Evolutionary conservation across 2,888 invertebrate species (phyloP).

Genomic region (Phortica magna): DNA sequence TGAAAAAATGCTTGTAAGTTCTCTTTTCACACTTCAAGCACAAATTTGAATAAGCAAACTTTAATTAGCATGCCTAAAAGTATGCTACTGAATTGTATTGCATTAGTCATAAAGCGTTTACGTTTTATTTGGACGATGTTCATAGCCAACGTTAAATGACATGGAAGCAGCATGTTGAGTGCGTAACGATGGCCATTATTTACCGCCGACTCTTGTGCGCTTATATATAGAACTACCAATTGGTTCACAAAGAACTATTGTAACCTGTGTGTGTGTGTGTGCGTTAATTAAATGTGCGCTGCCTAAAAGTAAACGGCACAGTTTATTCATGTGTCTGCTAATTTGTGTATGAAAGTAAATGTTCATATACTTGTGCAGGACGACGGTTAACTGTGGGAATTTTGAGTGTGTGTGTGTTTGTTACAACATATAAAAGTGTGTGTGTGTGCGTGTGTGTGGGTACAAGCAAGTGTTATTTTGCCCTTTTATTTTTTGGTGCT

Average conservation of each 20-base stretch:
- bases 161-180: constrained; percentile 25
- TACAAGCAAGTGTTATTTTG: too few species aligned
- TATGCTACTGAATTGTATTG: constrained; percentile 18
- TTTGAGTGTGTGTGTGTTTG: background rate
- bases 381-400: constrained; percentile 2
- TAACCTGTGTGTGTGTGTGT: background rate
- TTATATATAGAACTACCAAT: background rate
- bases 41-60: background rate
- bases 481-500: background rate
- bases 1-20: too few species aligned
- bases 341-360: background rate
- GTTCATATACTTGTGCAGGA: constrained; percentile 9
- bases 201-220: background rate
- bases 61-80: constrained; percentile 12
- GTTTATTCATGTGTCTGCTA: background rate
- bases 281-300: constrained; percentile 19
- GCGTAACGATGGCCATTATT: background rate
- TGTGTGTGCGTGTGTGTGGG: background rate
- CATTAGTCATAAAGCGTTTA: background rate
- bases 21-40: background rate
- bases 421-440: background rate
- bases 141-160: constrained; percentile 4
- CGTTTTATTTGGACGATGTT: background rate
- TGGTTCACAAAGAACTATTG: background rate
- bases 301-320: constrained; percentile 13